Base-by-base conservation (phyloP, 2,113 vertebrate genomes). In the Ammodytes marinus region DNA sequence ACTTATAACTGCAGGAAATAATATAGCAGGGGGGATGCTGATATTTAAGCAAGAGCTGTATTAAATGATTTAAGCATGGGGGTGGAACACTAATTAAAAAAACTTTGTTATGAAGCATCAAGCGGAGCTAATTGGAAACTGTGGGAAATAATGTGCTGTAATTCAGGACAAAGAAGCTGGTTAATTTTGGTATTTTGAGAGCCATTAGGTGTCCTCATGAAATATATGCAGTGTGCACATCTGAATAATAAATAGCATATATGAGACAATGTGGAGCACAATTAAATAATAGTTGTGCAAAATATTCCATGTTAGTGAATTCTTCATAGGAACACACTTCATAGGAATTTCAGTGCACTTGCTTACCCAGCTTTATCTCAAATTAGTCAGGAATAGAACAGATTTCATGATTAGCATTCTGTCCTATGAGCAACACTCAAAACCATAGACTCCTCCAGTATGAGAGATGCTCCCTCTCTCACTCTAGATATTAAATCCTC, bases 111-210 rank as follows among this genome's bases (percentile, higher is more conserved):
- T 65, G 71, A 86, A 1, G 19, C 74, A 85, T 82, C 82, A 82
- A 77, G 66, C 57, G 67, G 57, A 83, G 19, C 87, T 86, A 83
- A 85, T 82, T 77, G 42, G 47, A 87, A 78, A 72, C 40, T 78
- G 47, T 45, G 37, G 53, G 39, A 27, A 73, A 76, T 69, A 82
- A 80, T 72, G 2, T 14, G 47, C 47, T 43, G 52, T 66, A 77
- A 17, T 43, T 77, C 69, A 49, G 82, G 42, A 82, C 59, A 84
- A 65, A 55, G 66, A 39, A 55, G 39, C 39, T 60, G 54, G 79
- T 68, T 84, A 17, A 52, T 54, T 64, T 60, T 40, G 66, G 13
- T 49, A 59, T 79, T 84, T 77, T 19, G 60, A 58, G 47, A 80
- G 43, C 77, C 49, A 74, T 71, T 82, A 70, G 66, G 86, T 75